Evolutionary conservation across 2,888 invertebrate species (phyloP), one percentile per base, ranked within the genome.

Genomic region (Monochamus alternatus): DNA sequence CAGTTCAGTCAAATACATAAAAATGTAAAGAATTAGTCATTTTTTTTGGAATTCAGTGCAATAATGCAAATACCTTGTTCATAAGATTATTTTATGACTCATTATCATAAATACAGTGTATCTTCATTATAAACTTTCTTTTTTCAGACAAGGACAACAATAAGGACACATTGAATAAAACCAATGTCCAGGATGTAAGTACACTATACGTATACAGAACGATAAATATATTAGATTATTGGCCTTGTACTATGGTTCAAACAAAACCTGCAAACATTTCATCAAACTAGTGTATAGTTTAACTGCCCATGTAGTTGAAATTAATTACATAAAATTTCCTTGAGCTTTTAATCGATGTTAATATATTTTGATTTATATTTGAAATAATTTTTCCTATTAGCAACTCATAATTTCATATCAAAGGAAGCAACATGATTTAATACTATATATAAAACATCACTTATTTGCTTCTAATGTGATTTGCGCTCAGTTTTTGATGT

Each of bases 141-240:
- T 71, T 86, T 86, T 55, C 85, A 86, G 86, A 86, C 76, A 85
- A 84, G 81, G 85, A 86, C 78, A 83, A 83, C 75, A 80, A 81
- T 78, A 82, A 38, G 38, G 38, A 84, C 63, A 76, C 81, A 59
- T 76, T 83, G 32, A 85, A 83, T 77, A 84, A 81, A 78, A 81
- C 81, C 71, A 59, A 14, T 58, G 74, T 81, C 72, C 85, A 85
- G 76, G 86, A 86, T 83, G 86, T 86, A 84, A 86, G 86, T 86
- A 84, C 64, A 58, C 32, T 32, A 7, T n/a, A 67, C 44, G 22
- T 22, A 47, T 22, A 51, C 2, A 67, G 10, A n/a, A 68, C 51
- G 30, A 65, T 38, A 60, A 65, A 65, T 22, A 43, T 63, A 63
- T n/a, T 63, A 43, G 62, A 43, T 63, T n/a, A n/a, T 43, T 38